Evolutionary conservation across 1,140 invertebrate species (phyloP).

Genomic region (Gonatopus flavifemur): DNA sequence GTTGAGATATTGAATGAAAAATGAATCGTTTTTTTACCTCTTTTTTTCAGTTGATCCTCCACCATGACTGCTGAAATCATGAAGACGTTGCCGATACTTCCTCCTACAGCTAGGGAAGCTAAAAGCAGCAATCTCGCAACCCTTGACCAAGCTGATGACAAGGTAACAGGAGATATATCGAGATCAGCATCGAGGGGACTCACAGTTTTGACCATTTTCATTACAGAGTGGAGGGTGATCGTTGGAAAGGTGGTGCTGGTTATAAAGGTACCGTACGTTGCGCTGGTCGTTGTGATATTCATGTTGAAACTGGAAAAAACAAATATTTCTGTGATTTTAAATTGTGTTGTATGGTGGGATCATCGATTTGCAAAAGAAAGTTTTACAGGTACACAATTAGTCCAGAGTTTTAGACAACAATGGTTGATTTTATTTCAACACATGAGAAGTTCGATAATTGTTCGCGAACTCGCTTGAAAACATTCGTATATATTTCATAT

Average conservation of each 20-base stretch:
- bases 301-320: conserved; percentile 23
- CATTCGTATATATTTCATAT: no score
- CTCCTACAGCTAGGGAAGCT: conserved; percentile 66
- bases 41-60: conserved; percentile 70
- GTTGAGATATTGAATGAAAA: no score
- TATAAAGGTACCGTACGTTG: conserved; percentile 23
- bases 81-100: conserved; percentile 74
- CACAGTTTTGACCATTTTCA: conserved; percentile 35
- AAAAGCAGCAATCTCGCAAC: conserved; percentile 69
- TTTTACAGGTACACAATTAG: no score
- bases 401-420: no score
- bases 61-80: conserved; percentile 77
- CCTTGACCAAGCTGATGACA: conserved; percentile 69
- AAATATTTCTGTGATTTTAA: no score
- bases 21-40: conserved; percentile 57
- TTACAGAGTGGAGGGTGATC: conserved; percentile 26
- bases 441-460: no score
- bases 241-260: conserved; percentile 36
- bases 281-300: conserved; percentile 24
- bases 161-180: conserved; percentile 64
- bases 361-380: no score
- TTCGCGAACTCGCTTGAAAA: no score
- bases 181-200: conserved; percentile 34
- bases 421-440: no score
- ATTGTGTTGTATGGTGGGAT: no score